Base-by-base conservation (phyloP, 2,113 vertebrate genomes). In the Isurus oxyrinchus region DNA sequence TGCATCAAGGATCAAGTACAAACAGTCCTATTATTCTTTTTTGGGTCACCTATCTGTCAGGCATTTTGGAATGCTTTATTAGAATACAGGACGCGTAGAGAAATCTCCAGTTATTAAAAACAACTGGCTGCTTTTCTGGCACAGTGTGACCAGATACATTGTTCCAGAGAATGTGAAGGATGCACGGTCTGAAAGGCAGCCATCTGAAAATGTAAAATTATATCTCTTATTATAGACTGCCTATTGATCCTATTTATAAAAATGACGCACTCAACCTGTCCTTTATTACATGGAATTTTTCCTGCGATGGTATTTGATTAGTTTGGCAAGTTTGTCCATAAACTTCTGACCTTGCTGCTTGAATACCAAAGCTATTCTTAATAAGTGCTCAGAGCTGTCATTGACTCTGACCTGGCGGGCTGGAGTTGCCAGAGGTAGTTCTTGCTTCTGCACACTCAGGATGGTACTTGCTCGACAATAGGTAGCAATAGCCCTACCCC, bases 81-180 rank as follows among this genome's bases (percentile, higher is more conserved):
- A 63, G 35, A 63, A 40, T 40, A 94, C 35, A 19, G 0, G 90
- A 23, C 5, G 61, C 63, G 88, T n/a, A 93, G 59, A 94, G 57
- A 94, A 63, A 94, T 94, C 90, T 63, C 59, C 59, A 94, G 90
- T 94, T 94, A 94, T 94, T 94, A 94, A 94, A 93, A 94, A 94
- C 59, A 4, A 66, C 61, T 44, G 59, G 90, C 90, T 94, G 90
- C 19, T 94, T 94, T 94, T 94, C 35, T 94, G 90, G 90, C 90
- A 94, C 19, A 2, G 90, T 94, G 4, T 94, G 90, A 94, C 59
- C 90, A 94, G 90, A 59, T 63, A 61, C 90, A 66, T 94, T 94
- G 90, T 94, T 94, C 35, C 90, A 63, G 59, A 63, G 59, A 94
- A 94, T 94, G 90, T 63, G 59, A 94, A 94, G n/a, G 90, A 94